phyloP scores from a whole-genome alignment of 2,797 vertebrate species.

The Ptychobarbus kaznakovi region DNA sequence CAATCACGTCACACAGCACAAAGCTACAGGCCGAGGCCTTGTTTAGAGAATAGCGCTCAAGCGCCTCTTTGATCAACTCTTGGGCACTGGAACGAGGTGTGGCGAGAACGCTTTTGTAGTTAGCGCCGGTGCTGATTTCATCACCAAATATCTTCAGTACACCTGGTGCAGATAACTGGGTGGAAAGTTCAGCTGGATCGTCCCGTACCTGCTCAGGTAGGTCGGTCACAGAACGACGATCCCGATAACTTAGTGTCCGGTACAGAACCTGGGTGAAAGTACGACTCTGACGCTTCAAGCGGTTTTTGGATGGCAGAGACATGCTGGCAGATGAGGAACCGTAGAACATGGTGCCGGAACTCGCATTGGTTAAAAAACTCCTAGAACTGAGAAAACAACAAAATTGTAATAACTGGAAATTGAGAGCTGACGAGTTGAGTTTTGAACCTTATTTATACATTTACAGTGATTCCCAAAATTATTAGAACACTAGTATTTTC shows the following conservation, averaged over 20 bases:
- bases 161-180: conserved; percentile 90
- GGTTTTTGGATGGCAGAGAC: conserved; percentile 91
- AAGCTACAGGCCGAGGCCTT: conserved; percentile 81
- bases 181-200: conserved; percentile 92
- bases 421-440: not conserved
- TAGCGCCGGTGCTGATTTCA: conserved; percentile 89
- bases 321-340: conserved; percentile 89
- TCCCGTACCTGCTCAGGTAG: conserved; percentile 77
- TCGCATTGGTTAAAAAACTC: conserved; percentile 37
- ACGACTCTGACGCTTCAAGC: conserved; percentile 90
- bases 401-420: conserved; percentile 55
- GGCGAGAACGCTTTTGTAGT: conserved; percentile 96
- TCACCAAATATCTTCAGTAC: conserved; percentile 95
- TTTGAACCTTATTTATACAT: not conserved
- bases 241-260: conserved; percentile 91
- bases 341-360: conserved; percentile 86
- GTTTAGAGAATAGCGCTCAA: conserved; percentile 91
- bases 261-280: conserved; percentile 91
- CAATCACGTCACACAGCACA: conserved; percentile 92
- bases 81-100: conserved; percentile 86
- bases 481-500: too few relatives aligned
- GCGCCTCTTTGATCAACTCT: conserved; percentile 92
- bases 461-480: not conserved
- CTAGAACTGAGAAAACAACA: conserved; percentile 61
- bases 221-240: conserved; percentile 79